phyloP scores from a whole-genome alignment of 2,797 vertebrate species.

The Hippopotamyrus pictus region DNA sequence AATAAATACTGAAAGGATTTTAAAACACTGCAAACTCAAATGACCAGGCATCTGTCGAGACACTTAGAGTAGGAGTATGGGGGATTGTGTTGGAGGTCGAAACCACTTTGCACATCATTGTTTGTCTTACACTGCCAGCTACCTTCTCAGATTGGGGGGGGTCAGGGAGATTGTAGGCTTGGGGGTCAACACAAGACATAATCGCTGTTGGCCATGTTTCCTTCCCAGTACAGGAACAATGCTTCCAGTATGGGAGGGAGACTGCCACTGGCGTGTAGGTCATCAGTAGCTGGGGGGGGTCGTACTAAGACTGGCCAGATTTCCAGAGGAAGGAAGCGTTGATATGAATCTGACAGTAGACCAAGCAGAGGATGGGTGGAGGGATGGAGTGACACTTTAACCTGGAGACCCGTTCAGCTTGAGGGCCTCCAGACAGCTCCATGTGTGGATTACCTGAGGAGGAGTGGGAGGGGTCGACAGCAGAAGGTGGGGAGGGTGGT shows the following conservation, averaged over 20 bases:
- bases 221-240: constrained; percentile 42
- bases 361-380: neutral
- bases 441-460: neutral
- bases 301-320: neutral
- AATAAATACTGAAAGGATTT: neutral
- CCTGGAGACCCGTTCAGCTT: neutral
- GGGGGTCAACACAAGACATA: constrained; percentile 10
- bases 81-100: neutral
- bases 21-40: neutral
- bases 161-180: neutral
- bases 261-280: neutral
- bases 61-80: neutral
- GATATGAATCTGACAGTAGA: neutral
- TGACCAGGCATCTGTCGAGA: neutral
- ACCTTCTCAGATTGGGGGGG: neutral
- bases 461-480: neutral
- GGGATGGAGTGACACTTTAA: neutral
- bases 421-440: neutral
- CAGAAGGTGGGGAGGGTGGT: neutral
- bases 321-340: neutral
- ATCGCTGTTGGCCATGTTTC: constrained; percentile 39
- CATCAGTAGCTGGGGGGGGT: neutral
- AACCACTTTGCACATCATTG: neutral
- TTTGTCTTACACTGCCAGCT: neutral
- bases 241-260: constrained; percentile 26